A percentile compares a stretch with the other conserved stretches of the same genome.
phyloP scores from a whole-genome alignment of 2,113 vertebrate species.

The Tichodroma muraria region DNA sequence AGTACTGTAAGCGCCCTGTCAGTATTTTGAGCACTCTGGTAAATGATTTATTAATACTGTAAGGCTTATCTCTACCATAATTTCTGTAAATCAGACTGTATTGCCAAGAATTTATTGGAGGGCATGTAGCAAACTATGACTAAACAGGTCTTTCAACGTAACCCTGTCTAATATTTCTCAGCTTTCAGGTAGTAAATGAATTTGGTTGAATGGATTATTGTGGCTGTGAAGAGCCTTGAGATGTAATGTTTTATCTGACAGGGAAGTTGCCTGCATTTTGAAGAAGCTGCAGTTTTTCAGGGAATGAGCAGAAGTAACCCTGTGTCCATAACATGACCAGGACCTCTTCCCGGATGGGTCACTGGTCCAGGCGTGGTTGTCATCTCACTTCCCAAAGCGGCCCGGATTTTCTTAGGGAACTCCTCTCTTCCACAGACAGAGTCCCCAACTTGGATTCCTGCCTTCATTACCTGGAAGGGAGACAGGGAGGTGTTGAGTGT shows the following conservation, averaged over 20 bases:
- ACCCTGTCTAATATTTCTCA: not conserved
- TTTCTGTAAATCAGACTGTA: not conserved
- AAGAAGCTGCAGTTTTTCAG: not conserved
- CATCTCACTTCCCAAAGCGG: not conserved
- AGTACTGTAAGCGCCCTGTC: not conserved
- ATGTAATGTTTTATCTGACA: not conserved
- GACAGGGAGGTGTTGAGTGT: not conserved
- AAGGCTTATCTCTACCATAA: not conserved
- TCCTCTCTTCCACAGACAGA: not conserved
- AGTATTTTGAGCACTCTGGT: not conserved
- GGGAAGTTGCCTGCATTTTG: not conserved
- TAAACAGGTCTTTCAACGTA: not conserved
- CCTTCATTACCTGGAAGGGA: not conserved
- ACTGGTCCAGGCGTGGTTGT: not conserved
- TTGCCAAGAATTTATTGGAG: not conserved
- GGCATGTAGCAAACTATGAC: not conserved
- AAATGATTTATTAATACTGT: not conserved
- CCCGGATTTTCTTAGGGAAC: not conserved
- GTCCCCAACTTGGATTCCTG: not conserved
- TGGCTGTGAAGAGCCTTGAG: not conserved
- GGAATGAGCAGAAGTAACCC: not conserved
- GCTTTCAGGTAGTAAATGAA: not conserved
- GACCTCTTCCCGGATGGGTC: not conserved
- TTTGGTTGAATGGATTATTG: not conserved
- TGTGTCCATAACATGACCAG: fast-evolving